Conservation (phyloP, 2,113 vertebrate genomes). For the Oenanthe melanoleuca region DNA sequence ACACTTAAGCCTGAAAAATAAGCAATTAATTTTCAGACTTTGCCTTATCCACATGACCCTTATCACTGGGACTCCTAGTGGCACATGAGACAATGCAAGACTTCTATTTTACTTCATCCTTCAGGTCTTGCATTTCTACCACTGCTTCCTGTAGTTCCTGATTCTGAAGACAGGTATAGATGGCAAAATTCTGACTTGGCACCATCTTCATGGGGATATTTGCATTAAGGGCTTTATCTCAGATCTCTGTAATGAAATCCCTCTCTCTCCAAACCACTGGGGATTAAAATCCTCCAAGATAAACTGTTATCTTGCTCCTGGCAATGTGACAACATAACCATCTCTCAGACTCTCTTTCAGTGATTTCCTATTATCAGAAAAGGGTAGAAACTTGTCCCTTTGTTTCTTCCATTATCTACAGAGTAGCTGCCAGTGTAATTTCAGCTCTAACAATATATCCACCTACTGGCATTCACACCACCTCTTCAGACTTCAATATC, state of each 20-base stretch:
- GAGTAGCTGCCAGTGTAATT: neutral
- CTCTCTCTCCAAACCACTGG: neutral
- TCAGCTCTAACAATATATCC: neutral
- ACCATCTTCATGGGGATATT: neutral
- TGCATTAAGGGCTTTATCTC: conserved; percentile 1
- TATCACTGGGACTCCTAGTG: neutral
- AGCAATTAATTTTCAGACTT: neutral
- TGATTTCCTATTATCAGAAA: neutral
- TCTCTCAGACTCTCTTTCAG: neutral
- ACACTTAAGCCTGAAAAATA: neutral
- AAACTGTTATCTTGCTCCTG: neutral
- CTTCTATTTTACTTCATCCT: neutral
- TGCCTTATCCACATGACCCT: neutral
- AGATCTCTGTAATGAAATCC: conserved; percentile 1
- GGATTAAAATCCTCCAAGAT: neutral
- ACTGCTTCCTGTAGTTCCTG: neutral
- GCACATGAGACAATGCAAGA: neutral
- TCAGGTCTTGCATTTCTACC: neutral
- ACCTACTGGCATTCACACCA: neutral
- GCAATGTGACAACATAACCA: neutral
- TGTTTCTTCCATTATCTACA: neutral
- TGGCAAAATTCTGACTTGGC: neutral
- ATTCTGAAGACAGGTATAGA: neutral
- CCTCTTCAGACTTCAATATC: neutral
- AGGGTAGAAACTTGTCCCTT: neutral